Conservation (phyloP, 2,888 invertebrate species). For the Ennomos quercinarius region DNA sequence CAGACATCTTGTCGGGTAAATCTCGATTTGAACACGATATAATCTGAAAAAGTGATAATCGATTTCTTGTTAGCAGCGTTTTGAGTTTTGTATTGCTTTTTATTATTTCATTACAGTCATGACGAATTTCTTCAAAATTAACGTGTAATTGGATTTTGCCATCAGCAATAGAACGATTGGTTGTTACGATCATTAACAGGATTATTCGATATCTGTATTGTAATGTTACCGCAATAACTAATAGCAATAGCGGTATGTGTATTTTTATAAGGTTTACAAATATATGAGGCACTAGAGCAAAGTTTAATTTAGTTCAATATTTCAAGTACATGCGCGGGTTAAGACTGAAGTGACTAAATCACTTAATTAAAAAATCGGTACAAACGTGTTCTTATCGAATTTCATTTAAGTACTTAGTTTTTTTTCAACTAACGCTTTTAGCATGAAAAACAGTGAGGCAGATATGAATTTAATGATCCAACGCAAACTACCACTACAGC, state of each 20-base stretch:
- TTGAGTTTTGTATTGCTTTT: slow-evolving; percentile 39
- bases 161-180: slow-evolving; percentile 9
- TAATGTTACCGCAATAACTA: background rate
- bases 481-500: slow-evolving; percentile 6
- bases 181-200: slow-evolving; percentile 8
- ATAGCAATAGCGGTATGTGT: background rate
- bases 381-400: background rate
- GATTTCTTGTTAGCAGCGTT: slow-evolving; percentile 66
- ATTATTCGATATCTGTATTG: slow-evolving; percentile 6
- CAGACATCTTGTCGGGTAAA: slow-evolving; percentile 28
- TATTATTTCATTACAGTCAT: slow-evolving; percentile 31
- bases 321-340: slow-evolving; percentile 13
- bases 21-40: slow-evolving; percentile 57
- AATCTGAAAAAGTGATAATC: slow-evolving; percentile 63
- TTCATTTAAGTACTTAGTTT: slow-evolving; percentile 21
- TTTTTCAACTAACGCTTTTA: slow-evolving; percentile 13
- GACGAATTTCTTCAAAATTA: slow-evolving; percentile 35
- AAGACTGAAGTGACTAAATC: slow-evolving; percentile 36
- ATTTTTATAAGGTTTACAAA: slow-evolving; percentile 10
- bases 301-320: slow-evolving; percentile 45
- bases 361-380: slow-evolving; percentile 57
- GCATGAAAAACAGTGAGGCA: slow-evolving; percentile 12
- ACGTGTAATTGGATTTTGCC: slow-evolving; percentile 28
- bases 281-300: slow-evolving; percentile 47
- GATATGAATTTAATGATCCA: slow-evolving; percentile 27